phyloP scores from a whole-genome alignment of 2,797 vertebrate genomes.

The Sebastiscus tertius region DNA sequence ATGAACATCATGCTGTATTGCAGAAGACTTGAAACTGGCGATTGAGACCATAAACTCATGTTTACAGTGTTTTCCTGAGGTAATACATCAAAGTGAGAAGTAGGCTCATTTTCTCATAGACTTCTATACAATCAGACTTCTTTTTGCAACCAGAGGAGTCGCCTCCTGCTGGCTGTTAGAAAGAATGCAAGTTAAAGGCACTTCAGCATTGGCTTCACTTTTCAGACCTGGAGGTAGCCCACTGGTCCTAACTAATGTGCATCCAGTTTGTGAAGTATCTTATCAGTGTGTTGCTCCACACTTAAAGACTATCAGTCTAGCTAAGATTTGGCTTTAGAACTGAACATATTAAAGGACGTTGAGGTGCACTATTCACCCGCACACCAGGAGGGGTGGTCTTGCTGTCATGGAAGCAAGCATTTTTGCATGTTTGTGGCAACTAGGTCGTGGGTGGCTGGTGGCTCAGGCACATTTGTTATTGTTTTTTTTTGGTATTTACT shows the following conservation, averaged over 20 bases:
- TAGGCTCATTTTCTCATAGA: too few relatives aligned
- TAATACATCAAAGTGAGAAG: too few relatives aligned
- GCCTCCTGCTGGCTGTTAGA: background rate
- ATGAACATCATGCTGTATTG: background rate
- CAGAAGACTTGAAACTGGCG: background rate
- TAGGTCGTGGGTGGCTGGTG: conserved; percentile 28
- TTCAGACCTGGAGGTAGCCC: background rate
- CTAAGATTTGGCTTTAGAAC: background rate
- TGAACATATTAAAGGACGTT: background rate
- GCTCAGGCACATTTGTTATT: conserved; percentile 8
- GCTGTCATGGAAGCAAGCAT: conserved; percentile 30
- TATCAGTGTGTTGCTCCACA: background rate
- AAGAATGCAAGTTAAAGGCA: background rate
- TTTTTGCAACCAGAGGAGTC: too few relatives aligned
- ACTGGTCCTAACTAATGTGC: background rate
- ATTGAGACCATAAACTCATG: background rate
- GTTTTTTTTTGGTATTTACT: background rate
- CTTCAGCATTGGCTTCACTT: background rate
- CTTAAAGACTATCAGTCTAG: background rate
- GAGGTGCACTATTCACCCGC: conserved; percentile 6
- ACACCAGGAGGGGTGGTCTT: conserved; percentile 28
- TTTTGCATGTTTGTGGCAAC: conserved; percentile 43
- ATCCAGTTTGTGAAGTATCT: background rate
- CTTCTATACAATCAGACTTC: too few relatives aligned
- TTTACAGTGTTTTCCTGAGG: background rate